Conservation (phyloP, 2,888 invertebrate genomes). For the Drosophila kambysellisi region DNA sequence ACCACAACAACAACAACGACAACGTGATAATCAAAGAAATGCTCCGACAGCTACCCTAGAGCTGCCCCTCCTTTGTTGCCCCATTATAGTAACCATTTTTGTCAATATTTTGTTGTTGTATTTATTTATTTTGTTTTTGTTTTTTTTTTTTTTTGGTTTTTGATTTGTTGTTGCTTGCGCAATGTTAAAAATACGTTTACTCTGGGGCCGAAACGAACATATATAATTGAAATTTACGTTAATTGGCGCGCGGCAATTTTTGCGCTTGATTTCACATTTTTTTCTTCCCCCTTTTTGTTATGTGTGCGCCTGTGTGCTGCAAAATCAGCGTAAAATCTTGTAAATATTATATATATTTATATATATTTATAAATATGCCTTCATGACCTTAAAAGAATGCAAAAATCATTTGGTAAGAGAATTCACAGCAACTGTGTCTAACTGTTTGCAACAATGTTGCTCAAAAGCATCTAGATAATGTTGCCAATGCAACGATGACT, state of each 20-base stretch:
- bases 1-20: constrained; percentile 11
- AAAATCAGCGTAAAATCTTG: constrained; percentile 41
- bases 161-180: constrained; percentile 30
- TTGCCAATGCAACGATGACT: neutral
- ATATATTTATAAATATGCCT: constrained; percentile 7
- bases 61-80: neutral
- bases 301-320: constrained; percentile 11
- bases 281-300: constrained; percentile 3
- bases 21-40: constrained; percentile 27
- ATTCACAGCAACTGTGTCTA: no score
- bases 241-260: constrained; percentile 58
- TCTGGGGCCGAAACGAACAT: constrained; percentile 8
- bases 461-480: neutral
- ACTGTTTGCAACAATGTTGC: constrained; percentile 3
- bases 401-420: neutral
- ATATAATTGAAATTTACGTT: constrained; percentile 55
- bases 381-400: constrained; percentile 21
- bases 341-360: constrained; percentile 1
- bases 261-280: constrained; percentile 55
- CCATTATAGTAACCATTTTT: constrained; percentile 23
- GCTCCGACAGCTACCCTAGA: constrained; percentile 7
- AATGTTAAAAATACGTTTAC: constrained; percentile 37
- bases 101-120: constrained; percentile 16
- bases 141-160: neutral
- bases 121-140: neutral